Percentiles rank a stretch among this genome's conserved stretches.
phyloP scores from a whole-genome alignment of 2,888 invertebrate species.

The Eupeodes luniger region DNA sequence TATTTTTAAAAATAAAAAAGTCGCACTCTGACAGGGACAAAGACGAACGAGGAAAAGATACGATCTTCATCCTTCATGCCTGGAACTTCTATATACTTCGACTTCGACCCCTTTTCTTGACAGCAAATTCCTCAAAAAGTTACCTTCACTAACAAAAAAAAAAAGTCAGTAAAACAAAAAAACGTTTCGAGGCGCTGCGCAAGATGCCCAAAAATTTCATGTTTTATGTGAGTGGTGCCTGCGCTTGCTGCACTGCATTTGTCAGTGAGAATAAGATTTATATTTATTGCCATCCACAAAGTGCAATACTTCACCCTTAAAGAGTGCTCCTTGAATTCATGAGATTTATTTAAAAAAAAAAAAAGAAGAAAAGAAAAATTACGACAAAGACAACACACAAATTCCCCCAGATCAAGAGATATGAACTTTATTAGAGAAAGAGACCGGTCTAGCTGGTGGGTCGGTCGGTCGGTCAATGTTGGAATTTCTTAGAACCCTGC shows the following conservation, averaged over 20 bases:
- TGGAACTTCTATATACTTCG: constrained; percentile 50
- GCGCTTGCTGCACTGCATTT: constrained; percentile 1
- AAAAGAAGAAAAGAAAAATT: background rate
- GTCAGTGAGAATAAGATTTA: constrained; percentile 64
- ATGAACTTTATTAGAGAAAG: constrained; percentile 74
- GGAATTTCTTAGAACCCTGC: constrained; percentile 64
- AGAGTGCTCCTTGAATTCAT: constrained; percentile 70
- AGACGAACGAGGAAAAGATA: constrained; percentile 70
- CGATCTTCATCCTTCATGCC: constrained; percentile 70
- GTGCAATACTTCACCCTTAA: constrained; percentile 74
- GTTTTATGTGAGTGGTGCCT: too few species aligned
- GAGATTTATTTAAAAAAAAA: constrained; percentile 1
- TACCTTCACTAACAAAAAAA: background rate
- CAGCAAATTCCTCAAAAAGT: constrained; percentile 64
- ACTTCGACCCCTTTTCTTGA: constrained; percentile 37
- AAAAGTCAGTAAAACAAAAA: background rate
- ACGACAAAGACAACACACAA: constrained; percentile 44
- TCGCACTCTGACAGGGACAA: constrained; percentile 49
- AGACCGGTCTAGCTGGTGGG: constrained; percentile 21
- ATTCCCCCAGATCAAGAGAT: constrained; percentile 74
- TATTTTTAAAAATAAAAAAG: constrained; percentile 35
- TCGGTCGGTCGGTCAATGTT: constrained; percentile 15
- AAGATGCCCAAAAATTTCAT: constrained; percentile 63
- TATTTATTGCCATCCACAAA: constrained; percentile 68
- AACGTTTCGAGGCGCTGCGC: constrained; percentile 41